Evolutionary conservation across 1,140 invertebrate species (phyloP).

Genomic region (Latrodectus geometricus): DNA sequence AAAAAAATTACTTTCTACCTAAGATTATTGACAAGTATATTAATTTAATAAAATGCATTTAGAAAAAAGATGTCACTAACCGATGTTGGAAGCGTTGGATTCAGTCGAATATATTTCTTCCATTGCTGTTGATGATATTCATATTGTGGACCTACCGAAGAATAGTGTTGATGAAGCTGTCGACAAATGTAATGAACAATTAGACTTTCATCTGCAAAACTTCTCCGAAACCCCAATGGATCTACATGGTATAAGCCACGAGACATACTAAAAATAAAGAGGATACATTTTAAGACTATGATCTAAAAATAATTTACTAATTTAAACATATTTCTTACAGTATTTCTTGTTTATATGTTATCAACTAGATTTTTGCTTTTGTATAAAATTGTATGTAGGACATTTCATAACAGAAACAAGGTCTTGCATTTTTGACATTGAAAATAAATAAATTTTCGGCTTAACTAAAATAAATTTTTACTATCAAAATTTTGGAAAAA

Average conservation of each 20-base stretch:
- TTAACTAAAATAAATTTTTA: no score
- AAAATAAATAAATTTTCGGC: no score
- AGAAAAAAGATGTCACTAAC: constrained; percentile 15
- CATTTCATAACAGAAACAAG: no score
- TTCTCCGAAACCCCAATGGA: constrained; percentile 72
- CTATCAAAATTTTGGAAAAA: no score
- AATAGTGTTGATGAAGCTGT: constrained; percentile 71
- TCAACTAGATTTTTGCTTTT: no score
- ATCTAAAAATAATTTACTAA: no score
- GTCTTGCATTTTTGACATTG: no score
- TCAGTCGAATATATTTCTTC: constrained; percentile 63
- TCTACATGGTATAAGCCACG: constrained; percentile 70
- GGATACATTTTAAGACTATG: neutral
- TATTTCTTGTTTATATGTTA: no score
- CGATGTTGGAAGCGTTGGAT: constrained; percentile 35
- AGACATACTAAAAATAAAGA: constrained; percentile 21
- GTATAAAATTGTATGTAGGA: no score
- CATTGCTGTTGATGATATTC: constrained; percentile 68
- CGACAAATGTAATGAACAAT: constrained; percentile 73
- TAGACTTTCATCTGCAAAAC: constrained; percentile 68
- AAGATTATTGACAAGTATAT: neutral
- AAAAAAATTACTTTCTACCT: neutral
- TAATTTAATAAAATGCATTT: neutral
- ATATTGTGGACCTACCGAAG: constrained; percentile 66
- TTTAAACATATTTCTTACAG: no score